Base-by-base conservation (phyloP, 35 echinoderm and acorn worm genomes). In the Strongylocentrotus purpuratus region DNA sequence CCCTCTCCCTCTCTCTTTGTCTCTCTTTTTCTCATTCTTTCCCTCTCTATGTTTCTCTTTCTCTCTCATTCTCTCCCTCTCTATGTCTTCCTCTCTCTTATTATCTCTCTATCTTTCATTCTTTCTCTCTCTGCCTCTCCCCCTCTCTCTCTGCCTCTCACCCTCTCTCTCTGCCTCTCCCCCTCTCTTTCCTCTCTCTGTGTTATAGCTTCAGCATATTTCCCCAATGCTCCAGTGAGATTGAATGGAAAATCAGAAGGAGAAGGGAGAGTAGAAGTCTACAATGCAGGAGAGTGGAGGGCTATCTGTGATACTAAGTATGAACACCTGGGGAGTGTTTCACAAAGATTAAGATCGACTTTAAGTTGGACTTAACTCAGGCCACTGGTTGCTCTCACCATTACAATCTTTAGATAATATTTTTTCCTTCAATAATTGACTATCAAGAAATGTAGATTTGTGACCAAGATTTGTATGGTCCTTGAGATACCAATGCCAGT, bases 211-310 rank as follows among this genome's bases (percentile, higher is more conserved):
- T 93, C 87, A 5, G 45, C 33, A 33, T 46, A 33, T 89, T 33
- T 89, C 4, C 87, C 87, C 2, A 5, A 33, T 89, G n/a, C 45
- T 2, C 33, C 32, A 9, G 47, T 93, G 46, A 47, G 91, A 50
- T 46, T 93, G 45, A 93, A 52, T 58, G 91, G 91, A 22, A 93
- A 93, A 13, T 46, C 46, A 2, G 13, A 47, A 28, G 91, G 28
- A 55, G 46, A 50, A 28, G 91, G 91, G n/a, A 93, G 91, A 58
- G 91, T 93, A 58, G 91, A 93, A 45, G 91, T 93, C 45, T 48
- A 93, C 47, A 25, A 93, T 28, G 48, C 10, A 15, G 91, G 91
- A 46, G 91, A 93, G 28, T 93, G 91, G 91, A 58, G 91, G 58
- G 91, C 91, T 20, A 28, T 93, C 28, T 93, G 91, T 55, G 91